Conservation (phyloP, 1,140 invertebrate species). For the Drosophila orosa region DNA sequence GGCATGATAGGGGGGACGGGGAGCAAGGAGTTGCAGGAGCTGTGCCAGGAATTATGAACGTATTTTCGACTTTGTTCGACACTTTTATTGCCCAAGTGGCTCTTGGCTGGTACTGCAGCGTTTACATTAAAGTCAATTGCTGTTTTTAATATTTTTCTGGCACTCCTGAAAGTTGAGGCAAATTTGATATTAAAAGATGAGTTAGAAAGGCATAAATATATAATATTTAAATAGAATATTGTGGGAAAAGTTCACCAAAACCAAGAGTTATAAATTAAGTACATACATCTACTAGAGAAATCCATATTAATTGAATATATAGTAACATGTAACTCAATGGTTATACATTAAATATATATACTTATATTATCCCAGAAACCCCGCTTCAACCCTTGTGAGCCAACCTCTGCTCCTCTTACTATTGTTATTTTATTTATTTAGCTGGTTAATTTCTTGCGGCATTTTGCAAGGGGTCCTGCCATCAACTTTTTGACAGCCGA, state of each 20-base stretch:
- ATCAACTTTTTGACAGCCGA: constrained; percentile 46
- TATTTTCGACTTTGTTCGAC: constrained; percentile 58
- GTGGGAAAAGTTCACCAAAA: not conserved
- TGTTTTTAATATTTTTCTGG: constrained; percentile 16
- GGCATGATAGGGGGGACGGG: not conserved
- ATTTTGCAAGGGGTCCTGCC: constrained; percentile 24
- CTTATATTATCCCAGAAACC: not conserved
- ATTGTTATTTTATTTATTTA: constrained; percentile 37
- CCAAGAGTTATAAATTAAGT: not conserved
- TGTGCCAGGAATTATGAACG: constrained; percentile 54
- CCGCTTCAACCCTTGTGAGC: not conserved
- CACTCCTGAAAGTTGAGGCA: not conserved
- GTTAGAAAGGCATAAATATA: too few species aligned
- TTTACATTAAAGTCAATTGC: constrained; percentile 67
- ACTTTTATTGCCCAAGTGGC: constrained; percentile 67
- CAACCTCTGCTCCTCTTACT: not conserved
- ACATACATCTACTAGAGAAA: not conserved
- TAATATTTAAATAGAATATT: not conserved
- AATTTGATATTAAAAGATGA: not conserved
- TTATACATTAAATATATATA: too few species aligned
- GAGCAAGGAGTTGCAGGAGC: not conserved
- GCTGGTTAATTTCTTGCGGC: constrained; percentile 48
- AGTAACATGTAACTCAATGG: too few species aligned
- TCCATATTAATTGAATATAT: too few species aligned
- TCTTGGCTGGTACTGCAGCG: constrained; percentile 12